A percentile compares a stretch with the other conserved stretches of the same genome.
Conservation (phyloP, 2,797 vertebrate genomes). For the Acanthornis magna region DNA sequence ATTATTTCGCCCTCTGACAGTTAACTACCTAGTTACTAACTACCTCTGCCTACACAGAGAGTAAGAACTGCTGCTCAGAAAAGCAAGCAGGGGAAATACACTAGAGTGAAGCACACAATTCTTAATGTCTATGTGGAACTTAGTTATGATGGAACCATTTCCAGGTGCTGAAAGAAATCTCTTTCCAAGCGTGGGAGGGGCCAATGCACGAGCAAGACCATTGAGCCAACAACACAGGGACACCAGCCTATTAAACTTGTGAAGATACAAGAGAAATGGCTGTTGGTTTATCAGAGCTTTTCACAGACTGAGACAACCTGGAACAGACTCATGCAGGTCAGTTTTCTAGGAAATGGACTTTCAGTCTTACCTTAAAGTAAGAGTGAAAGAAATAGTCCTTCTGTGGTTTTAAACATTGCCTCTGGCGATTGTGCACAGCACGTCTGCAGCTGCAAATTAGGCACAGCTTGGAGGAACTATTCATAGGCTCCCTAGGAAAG, state of each 20-base stretch:
- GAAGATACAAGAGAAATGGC: background rate
- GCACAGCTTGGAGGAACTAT: background rate
- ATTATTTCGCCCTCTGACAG: background rate
- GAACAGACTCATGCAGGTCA: background rate
- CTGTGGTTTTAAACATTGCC: background rate
- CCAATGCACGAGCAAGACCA: background rate
- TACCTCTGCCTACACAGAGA: background rate
- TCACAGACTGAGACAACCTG: background rate
- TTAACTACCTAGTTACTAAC: background rate
- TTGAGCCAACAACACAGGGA: background rate
- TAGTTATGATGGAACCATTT: background rate
- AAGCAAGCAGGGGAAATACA: background rate
- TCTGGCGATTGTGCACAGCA: background rate
- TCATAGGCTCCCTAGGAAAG: background rate
- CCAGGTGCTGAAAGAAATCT: background rate
- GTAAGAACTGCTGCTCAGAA: background rate
- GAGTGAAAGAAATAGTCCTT: background rate
- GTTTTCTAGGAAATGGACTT: background rate
- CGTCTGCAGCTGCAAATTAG: background rate
- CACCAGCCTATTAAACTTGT: background rate
- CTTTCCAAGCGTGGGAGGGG: background rate
- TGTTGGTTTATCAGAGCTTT: background rate
- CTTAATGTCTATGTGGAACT: background rate
- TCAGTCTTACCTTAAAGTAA: background rate
- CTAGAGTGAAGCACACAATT: accelerated